phyloP scores from a whole-genome alignment of 1,140 invertebrate species.

The Sinonovacula constricta region DNA sequence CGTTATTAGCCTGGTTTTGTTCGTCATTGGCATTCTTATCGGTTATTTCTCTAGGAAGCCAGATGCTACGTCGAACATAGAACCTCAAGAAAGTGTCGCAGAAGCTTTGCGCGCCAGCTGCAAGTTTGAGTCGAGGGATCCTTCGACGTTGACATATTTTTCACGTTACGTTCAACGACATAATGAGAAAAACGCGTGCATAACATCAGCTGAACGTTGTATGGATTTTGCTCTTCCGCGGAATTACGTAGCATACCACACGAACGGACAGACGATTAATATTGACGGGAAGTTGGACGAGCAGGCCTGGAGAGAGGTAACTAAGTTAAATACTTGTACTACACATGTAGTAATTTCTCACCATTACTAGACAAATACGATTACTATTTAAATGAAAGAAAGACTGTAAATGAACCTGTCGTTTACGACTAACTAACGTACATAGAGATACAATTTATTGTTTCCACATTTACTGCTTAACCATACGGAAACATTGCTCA shows the following conservation, averaged over 20 bases:
- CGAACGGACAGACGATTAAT: constrained; percentile 45
- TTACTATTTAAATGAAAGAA: no score
- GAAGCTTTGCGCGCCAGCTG: not conserved
- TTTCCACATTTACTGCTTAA: no score
- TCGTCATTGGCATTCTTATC: constrained; percentile 34
- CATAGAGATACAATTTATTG: no score
- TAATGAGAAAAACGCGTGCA: constrained; percentile 3
- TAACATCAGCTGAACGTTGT: not conserved
- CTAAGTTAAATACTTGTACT: no score
- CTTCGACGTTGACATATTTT: not conserved
- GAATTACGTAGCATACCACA: constrained; percentile 53
- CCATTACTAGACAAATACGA: no score
- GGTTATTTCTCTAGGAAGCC: constrained; percentile 24
- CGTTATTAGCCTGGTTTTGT: not conserved
- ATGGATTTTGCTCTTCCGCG: constrained; percentile 36
- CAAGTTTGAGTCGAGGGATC: not conserved
- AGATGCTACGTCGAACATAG: no score
- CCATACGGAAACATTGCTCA: no score
- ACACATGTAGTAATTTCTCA: no score
- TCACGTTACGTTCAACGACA: constrained; percentile 4
- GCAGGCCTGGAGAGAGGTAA: constrained; percentile 56
- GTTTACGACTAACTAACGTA: no score
- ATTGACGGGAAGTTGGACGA: constrained; percentile 61
- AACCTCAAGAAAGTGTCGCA: not conserved
- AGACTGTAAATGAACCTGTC: no score